Percentiles rank a stretch among this genome's conserved stretches.
These are phyloP conservation scores for Protobothrops mucrosquamatus DNA, from an alignment of 2,113 vertebrate genomes.

Conservation along the genomic window DNA sequence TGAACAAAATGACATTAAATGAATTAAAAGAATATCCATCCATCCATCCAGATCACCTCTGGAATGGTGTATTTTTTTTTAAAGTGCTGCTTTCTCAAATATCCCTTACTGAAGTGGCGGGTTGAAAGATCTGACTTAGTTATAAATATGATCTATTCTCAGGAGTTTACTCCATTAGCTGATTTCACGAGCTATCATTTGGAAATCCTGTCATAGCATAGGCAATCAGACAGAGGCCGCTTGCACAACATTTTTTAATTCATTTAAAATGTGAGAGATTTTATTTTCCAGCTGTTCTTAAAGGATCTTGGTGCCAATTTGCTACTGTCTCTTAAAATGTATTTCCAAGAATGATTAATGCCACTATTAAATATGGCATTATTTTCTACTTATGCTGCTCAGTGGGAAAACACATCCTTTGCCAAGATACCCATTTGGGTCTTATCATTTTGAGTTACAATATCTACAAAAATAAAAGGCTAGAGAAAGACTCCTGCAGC, in stretches of 20 bases:
- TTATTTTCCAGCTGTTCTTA: neutral
- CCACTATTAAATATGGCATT: neutral
- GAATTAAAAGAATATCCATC: neutral
- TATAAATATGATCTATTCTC: neutral
- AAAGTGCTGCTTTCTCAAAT: neutral
- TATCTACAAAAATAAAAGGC: neutral
- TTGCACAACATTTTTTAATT: neutral
- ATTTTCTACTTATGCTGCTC: neutral
- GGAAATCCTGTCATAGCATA: neutral
- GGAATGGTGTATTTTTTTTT: neutral
- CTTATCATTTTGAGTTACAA: neutral
- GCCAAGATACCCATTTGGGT: neutral
- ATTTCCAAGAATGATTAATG: neutral
- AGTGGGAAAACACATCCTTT: neutral
- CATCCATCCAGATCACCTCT: too few species aligned
- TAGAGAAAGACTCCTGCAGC: neutral
- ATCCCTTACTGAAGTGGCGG: too few species aligned
- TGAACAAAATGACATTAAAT: neutral
- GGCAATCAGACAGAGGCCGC: neutral
- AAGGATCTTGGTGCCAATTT: neutral
- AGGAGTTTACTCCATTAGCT: neutral
- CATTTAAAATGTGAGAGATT: neutral
- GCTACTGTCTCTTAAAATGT: neutral
- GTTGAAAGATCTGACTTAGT: neutral
- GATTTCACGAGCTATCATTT: neutral